Evolutionary conservation across 2,113 vertebrate genomes (phyloP).

Genomic region (Oreochromis tanganicae): DNA sequence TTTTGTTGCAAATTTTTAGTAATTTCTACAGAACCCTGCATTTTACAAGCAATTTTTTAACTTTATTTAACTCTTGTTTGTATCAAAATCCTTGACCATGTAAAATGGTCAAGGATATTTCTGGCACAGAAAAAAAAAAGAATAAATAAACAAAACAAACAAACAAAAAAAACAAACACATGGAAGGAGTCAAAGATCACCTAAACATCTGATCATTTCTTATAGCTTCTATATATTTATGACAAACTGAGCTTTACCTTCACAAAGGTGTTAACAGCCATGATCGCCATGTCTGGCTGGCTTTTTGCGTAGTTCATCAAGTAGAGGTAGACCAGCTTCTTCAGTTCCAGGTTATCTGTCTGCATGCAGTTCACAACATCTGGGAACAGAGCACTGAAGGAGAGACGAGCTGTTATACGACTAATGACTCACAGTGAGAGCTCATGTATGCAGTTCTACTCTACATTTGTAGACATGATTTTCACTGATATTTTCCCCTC

Average conservation of each 20-base stretch:
- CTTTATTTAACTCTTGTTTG: not conserved
- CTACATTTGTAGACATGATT: not conserved
- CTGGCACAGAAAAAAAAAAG: not conserved
- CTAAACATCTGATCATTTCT: not conserved
- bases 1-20: not conserved
- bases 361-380: slow-evolving; percentile 99
- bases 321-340: slow-evolving; percentile 98
- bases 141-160: no score
- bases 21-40: not conserved
- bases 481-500: not conserved
- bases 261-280: slow-evolving; percentile 99
- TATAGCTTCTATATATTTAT: not conserved
- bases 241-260: slow-evolving; percentile 74
- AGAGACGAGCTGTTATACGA: not conserved
- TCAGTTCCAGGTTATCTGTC: slow-evolving; percentile 96
- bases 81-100: not conserved
- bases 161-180: accelerated
- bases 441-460: not conserved
- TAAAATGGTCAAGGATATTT: not conserved
- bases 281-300: slow-evolving; percentile 99
- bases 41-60: not conserved
- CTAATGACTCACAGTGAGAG: not conserved
- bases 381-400: slow-evolving; percentile 86
- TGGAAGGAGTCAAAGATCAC: not conserved
- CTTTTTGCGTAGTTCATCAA: slow-evolving; percentile 99